These are phyloP conservation scores for Drosophila sordidula DNA, from an alignment of 2,888 invertebrate species.

Conservation along the genomic window DNA sequence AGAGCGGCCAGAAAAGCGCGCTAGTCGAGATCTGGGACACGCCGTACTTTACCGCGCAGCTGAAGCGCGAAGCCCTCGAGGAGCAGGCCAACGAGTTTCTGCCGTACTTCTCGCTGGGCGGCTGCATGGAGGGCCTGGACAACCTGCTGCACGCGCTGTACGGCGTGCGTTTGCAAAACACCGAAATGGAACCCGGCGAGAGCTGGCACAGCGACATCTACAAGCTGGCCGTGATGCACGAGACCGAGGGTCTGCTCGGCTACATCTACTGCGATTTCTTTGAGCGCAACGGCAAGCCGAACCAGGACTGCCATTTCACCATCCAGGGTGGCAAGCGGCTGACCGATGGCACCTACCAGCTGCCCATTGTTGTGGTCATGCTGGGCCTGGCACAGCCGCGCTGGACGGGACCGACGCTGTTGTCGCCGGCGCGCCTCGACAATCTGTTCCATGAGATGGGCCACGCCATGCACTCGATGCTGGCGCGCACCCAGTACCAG, in stretches of 20 bases:
- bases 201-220: constrained; percentile 95
- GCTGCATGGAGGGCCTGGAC: constrained; percentile 98
- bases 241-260: constrained; percentile 92
- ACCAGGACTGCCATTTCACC: constrained; percentile 99
- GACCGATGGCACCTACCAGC: constrained; percentile 93
- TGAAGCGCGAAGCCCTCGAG: constrained; percentile 89
- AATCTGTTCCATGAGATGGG: constrained; percentile 99
- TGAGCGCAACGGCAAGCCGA: constrained; percentile 95
- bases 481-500: constrained; percentile 97
- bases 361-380: constrained; percentile 97
- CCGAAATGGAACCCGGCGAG: constrained; percentile 92
- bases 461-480: constrained; percentile 99
- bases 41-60: constrained; percentile 92
- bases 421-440: constrained; percentile 94
- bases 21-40: constrained; percentile 92
- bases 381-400: constrained; percentile 92
- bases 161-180: constrained; percentile 91
- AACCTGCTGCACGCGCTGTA: constrained; percentile 93
- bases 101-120: constrained; percentile 95
- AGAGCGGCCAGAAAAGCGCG: constrained; percentile 71
- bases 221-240: constrained; percentile 95
- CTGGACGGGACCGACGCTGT: constrained; percentile 91
- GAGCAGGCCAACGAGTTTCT: constrained; percentile 90
- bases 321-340: constrained; percentile 95
- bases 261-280: constrained; percentile 99